Conservation (phyloP, 1,140 invertebrate species). For the Trichogramma pretiosum region DNA sequence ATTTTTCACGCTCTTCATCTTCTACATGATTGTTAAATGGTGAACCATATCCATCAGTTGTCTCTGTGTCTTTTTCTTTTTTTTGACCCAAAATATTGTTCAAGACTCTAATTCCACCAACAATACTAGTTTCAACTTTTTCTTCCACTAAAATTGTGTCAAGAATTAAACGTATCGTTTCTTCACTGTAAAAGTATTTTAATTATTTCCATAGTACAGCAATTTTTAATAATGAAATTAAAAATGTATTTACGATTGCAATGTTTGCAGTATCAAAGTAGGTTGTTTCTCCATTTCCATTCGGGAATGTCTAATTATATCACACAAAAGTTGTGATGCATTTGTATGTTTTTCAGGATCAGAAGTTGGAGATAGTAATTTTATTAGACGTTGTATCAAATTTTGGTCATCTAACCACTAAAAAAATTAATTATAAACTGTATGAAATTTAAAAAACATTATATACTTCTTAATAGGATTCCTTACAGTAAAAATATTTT, state of each 20-base stretch:
- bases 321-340: slow-evolving; percentile 72
- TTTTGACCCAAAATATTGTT: slow-evolving; percentile 59
- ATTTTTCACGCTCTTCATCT: slow-evolving; percentile 32
- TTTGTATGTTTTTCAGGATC: slow-evolving; percentile 70
- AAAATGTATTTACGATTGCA: slow-evolving; percentile 56
- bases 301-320: slow-evolving; percentile 64
- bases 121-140: slow-evolving; percentile 64
- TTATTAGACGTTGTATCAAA: slow-evolving; percentile 74
- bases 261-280: slow-evolving; percentile 57
- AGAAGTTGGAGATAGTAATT: slow-evolving; percentile 65
- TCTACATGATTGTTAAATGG: slow-evolving; percentile 28
- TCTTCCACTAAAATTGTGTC: slow-evolving; percentile 61
- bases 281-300: slow-evolving; percentile 55
- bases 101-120: slow-evolving; percentile 71
- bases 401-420: slow-evolving; percentile 86
- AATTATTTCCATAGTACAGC: too few species aligned
- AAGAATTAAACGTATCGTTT: slow-evolving; percentile 58
- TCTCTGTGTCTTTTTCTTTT: slow-evolving; percentile 7
- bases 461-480: too few species aligned
- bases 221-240: too few species aligned
- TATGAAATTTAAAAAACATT: too few species aligned
- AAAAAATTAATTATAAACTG: too few species aligned
- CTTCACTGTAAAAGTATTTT: slow-evolving; percentile 46
- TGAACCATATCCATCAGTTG: slow-evolving; percentile 9
- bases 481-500: slow-evolving; percentile 76